Base-by-base conservation (phyloP, 1,140 invertebrate species). In the Holcopasites calliopsidis region DNA sequence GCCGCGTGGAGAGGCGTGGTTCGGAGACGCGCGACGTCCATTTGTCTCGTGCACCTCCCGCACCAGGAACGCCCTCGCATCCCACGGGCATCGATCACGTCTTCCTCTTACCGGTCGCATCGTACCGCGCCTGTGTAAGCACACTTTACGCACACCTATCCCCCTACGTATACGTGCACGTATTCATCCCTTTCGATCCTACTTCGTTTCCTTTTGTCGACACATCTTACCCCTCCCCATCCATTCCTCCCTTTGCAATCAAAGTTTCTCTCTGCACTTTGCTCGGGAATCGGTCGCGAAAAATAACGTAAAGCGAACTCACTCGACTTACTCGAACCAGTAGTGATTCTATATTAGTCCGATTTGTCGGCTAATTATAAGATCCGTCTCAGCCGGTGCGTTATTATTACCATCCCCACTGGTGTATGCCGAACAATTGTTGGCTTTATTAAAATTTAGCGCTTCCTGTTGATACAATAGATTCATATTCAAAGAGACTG, bases 11-110 rank as follows among this genome's bases (percentile, higher is more conserved):
- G 87, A 86, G 91, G 91, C 90, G 90, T 91, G 91, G 91, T 88
- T 85, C 87, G 84, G 90, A 92, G 91, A 92, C 90, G 91, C 90
- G 91, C 91, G 91, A 92, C 91, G 91, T 92, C 91, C 91, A 91
- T 92, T 92, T 92, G 90, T 92, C 90, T 92, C 90, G 90, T 80
- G 87, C 89, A 88, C 90, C 91, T 91, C 91, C 90, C 90, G 91
- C 91, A 90, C 90, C 90, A 92, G 90, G 85, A 91, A 91, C 91
- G 91, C 91, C 91, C 88, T 86, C 89, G 90, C 90, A 91, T 92
- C 91, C 90, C 90, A 90, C 89, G 86, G 89, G 90, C 90, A 91
- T 91, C 91, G 90, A 91, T 92, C 91, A 91, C 90, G 90, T 90
- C 90, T 91, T 91, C 85, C 89, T 91, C 85, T 88, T 88, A 84